Evolutionary conservation across 2,888 invertebrate genomes (phyloP).

Genomic region (Bimastos eiseni): DNA sequence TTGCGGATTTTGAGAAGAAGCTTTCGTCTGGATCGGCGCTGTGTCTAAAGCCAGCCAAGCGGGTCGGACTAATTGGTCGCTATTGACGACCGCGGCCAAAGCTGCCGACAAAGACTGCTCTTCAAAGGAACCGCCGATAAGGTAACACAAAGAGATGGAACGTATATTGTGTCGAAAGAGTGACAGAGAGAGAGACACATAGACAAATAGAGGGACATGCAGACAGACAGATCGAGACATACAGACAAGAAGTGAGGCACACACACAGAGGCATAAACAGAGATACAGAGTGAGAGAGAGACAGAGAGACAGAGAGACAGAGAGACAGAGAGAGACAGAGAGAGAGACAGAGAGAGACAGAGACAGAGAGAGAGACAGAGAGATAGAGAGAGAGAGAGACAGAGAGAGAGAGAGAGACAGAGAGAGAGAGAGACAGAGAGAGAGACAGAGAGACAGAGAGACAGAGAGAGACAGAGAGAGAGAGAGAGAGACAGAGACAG

Average conservation of each 20-base stretch:
- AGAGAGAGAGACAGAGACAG: too few relatives aligned
- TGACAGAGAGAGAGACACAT: not conserved
- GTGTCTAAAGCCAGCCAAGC: constrained; percentile 13
- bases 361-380: not conserved
- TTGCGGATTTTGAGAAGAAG: not conserved
- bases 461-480: too few relatives aligned
- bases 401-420: too few relatives aligned
- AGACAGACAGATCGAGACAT: too few relatives aligned
- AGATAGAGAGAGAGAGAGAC: too few relatives aligned
- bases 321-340: not conserved
- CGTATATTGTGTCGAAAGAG: not conserved
- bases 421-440: too few relatives aligned
- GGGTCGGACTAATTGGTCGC: not conserved
- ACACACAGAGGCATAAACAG: too few relatives aligned
- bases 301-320: not conserved
- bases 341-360: not conserved
- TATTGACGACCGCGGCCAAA: not conserved
- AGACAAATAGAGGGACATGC: too few relatives aligned
- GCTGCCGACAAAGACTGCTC: not conserved
- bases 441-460: too few relatives aligned
- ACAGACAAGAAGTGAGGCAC: too few relatives aligned
- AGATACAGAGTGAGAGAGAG: too few relatives aligned
- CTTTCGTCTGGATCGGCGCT: not conserved
- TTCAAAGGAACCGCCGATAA: not conserved
- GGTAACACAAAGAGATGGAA: not conserved